Evolutionary conservation across 2,888 invertebrate genomes (phyloP).

Genomic region (Chalcis sispes): DNA sequence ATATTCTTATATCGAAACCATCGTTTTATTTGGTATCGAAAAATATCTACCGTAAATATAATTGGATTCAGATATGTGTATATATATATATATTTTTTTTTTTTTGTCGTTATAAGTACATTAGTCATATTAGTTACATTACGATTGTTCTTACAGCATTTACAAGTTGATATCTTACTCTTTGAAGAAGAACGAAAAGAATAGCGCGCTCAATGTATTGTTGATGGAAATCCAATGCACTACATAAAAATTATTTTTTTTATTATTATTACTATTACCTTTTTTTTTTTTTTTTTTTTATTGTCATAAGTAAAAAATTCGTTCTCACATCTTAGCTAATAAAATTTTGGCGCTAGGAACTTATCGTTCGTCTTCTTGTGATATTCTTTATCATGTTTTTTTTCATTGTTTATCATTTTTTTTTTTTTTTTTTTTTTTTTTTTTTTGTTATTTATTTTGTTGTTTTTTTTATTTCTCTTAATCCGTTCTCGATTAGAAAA

Average conservation of each 20-base stretch:
- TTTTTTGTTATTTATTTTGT: too few species aligned
- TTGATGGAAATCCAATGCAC: slow-evolving; percentile 13
- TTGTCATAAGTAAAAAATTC: slow-evolving; percentile 52
- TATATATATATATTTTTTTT: slow-evolving; percentile 36
- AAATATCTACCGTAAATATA: slow-evolving; percentile 54
- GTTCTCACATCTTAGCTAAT: slow-evolving; percentile 12
- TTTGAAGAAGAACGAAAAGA: slow-evolving; percentile 50
- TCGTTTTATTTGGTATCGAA: slow-evolving; percentile 49
- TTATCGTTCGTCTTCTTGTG: slow-evolving; percentile 53
- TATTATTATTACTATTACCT: not conserved
- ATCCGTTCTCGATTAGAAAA: slow-evolving; percentile 11
- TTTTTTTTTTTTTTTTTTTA: slow-evolving; percentile 22
- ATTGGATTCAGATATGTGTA: slow-evolving; percentile 35
- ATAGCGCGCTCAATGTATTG: slow-evolving; percentile 5
- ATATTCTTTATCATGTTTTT: too few species aligned
- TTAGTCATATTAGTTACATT: slow-evolving; percentile 55
- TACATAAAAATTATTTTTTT: slow-evolving; percentile 30
- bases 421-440: not conserved
- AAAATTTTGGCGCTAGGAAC: slow-evolving; percentile 37
- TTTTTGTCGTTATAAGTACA: slow-evolving; percentile 52
- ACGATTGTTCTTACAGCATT: slow-evolving; percentile 58
- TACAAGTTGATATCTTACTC: slow-evolving; percentile 43
- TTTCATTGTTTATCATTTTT: not conserved
- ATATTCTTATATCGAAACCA: slow-evolving; percentile 48
- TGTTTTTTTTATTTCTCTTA: too few species aligned